These are phyloP conservation scores for Cyrtodaria siliqua DNA, from an alignment of 2,888 invertebrate genomes.

Conservation along the genomic window DNA sequence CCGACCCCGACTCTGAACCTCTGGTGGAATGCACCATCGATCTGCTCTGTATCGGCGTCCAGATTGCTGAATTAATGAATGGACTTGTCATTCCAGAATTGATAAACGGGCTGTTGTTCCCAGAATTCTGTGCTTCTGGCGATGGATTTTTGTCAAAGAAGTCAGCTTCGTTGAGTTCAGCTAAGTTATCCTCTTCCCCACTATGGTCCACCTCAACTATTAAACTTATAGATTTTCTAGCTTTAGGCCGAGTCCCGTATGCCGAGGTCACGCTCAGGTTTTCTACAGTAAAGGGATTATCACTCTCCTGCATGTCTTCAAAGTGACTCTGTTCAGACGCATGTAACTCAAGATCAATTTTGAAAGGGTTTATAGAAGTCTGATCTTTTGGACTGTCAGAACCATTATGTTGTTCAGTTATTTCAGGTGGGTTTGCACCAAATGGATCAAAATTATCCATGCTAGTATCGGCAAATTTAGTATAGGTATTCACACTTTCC, in stretches of 20 bases:
- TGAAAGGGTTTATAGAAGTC: background rate
- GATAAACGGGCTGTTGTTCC: conserved; percentile 49
- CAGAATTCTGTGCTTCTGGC: conserved; percentile 57
- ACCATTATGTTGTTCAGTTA: background rate
- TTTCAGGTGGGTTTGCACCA: conserved; percentile 18
- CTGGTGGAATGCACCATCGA: conserved; percentile 19
- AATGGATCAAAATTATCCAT: conserved; percentile 33
- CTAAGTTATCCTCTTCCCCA: conserved; percentile 47
- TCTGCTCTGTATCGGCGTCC: conserved; percentile 30
- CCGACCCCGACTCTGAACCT: conserved; percentile 50
- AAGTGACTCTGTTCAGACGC: conserved; percentile 16
- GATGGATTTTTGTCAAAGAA: conserved; percentile 62
- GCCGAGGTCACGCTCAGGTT: conserved; percentile 11
- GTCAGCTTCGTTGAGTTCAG: conserved; percentile 67
- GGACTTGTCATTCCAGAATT: conserved; percentile 45
- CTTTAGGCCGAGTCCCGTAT: conserved; percentile 22
- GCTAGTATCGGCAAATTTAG: background rate
- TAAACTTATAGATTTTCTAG: conserved; percentile 53
- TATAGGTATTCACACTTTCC: no score
- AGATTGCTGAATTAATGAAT: conserved; percentile 34
- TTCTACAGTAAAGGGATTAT: conserved; percentile 7
- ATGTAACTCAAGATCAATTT: conserved; percentile 5
- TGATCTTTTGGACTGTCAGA: conserved; percentile 5
- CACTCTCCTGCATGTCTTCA: conserved; percentile 20
- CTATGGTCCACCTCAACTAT: conserved; percentile 54